These are phyloP conservation scores for Limnephilus marmoratus DNA, from an alignment of 2,888 invertebrate genomes.

Conservation along the genomic window DNA sequence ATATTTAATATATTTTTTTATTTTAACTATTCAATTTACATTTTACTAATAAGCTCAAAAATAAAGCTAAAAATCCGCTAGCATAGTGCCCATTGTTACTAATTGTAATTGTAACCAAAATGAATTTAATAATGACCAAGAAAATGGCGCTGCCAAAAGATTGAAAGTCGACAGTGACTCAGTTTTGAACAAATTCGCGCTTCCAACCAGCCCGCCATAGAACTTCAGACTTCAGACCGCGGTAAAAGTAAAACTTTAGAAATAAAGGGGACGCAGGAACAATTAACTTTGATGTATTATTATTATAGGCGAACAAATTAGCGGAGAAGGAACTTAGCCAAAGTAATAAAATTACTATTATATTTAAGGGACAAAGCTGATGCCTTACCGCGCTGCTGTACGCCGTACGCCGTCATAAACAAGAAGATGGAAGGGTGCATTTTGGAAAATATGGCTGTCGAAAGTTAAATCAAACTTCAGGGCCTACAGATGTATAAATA, in stretches of 20 bases:
- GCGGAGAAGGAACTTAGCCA: constrained; percentile 25
- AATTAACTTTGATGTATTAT: constrained; percentile 44
- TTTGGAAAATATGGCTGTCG: background rate
- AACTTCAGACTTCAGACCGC: background rate
- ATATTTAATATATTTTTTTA: too few species aligned
- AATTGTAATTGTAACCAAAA: background rate
- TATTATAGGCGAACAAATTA: constrained; percentile 39
- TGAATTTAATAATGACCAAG: background rate
- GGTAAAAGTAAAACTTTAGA: constrained; percentile 42
- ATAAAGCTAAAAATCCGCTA: background rate
- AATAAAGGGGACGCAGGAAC: constrained; percentile 29
- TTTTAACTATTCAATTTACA: too few species aligned
- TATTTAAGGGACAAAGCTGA: constrained; percentile 34
- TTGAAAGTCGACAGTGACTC: background rate
- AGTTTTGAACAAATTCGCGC: constrained; percentile 2
- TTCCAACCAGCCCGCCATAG: background rate
- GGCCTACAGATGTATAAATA: background rate
- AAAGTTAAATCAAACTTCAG: background rate
- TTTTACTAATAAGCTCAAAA: background rate
- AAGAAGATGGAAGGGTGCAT: constrained; percentile 2
- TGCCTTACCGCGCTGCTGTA: background rate
- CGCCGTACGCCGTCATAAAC: background rate
- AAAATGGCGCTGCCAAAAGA: background rate
- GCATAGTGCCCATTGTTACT: background rate
- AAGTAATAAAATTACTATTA: constrained; percentile 22